Evolutionary conservation across 2,888 invertebrate species (phyloP).

Genomic region (Lasioglossum calceatum): DNA sequence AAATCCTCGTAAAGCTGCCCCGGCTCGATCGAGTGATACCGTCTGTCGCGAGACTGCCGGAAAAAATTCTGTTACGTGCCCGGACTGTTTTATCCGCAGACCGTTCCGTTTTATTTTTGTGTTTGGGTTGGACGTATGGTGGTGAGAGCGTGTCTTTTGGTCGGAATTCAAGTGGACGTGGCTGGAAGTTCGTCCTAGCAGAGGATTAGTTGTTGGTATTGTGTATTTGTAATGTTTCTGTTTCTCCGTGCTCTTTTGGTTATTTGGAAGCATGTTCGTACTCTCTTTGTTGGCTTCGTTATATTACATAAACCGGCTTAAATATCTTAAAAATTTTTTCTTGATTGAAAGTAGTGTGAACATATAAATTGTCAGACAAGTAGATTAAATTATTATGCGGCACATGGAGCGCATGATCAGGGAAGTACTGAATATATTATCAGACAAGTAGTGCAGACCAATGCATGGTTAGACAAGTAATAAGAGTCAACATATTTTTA

Average conservation of each 20-base stretch:
- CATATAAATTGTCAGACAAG: not conserved
- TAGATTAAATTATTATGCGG: not conserved
- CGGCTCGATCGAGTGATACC: not conserved
- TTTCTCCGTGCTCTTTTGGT: too few species aligned
- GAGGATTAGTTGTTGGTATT: not conserved
- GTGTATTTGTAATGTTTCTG: too few species aligned
- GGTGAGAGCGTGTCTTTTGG: not conserved
- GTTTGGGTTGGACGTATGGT: not conserved
- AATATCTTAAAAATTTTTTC: not conserved
- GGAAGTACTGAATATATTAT: not conserved
- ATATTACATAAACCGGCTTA: not conserved
- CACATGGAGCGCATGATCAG: too few species aligned
- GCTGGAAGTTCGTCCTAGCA: not conserved
- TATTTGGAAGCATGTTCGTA: not conserved
- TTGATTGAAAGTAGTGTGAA: not conserved
- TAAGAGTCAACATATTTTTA: too few species aligned
- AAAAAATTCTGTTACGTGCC: constrained; percentile 21
- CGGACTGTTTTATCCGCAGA: not conserved
- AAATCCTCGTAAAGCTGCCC: constrained; percentile 1
- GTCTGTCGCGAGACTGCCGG: not conserved
- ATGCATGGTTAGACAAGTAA: too few species aligned
- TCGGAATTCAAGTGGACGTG: not conserved
- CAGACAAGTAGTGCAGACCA: too few species aligned
- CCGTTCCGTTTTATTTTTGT: not conserved
- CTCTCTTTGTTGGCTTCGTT: not conserved